Conservation (phyloP, 2,113 vertebrate species). For the Fregata magnificens region DNA sequence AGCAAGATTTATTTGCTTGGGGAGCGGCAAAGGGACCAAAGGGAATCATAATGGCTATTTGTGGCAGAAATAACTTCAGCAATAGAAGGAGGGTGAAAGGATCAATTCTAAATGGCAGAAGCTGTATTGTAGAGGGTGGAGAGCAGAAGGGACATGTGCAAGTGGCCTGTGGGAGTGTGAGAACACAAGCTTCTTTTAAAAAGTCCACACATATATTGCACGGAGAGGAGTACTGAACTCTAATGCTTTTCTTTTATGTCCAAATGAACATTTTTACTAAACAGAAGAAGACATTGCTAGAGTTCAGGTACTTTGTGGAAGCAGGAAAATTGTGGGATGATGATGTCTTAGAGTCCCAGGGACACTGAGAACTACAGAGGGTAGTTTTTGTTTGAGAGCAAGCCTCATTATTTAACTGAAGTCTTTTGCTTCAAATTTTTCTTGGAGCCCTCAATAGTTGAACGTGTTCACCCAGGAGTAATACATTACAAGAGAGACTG, state of each 20-base stretch:
- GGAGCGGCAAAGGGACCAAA: background rate
- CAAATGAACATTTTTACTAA: background rate
- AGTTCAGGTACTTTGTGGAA: background rate
- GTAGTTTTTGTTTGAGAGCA: background rate
- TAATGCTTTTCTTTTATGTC: background rate
- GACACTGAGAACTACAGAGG: background rate
- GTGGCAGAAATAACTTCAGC: background rate
- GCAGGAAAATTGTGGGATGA: background rate
- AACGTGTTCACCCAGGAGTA: background rate
- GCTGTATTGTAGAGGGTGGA: background rate
- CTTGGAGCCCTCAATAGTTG: background rate
- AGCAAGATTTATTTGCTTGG: background rate
- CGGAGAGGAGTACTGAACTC: background rate
- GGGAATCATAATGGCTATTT: background rate
- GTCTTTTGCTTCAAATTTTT: background rate
- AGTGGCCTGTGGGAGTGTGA: background rate
- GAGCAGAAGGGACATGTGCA: background rate
- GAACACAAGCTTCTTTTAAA: background rate
- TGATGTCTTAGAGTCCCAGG: background rate
- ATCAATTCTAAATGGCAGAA: background rate
- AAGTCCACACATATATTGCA: background rate
- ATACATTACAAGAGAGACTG: background rate
- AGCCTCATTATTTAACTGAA: background rate
- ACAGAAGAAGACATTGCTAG: background rate
- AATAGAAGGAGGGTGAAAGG: background rate